phyloP scores from a whole-genome alignment of 1,140 invertebrate species.

The Dolichoris vasculosae region DNA sequence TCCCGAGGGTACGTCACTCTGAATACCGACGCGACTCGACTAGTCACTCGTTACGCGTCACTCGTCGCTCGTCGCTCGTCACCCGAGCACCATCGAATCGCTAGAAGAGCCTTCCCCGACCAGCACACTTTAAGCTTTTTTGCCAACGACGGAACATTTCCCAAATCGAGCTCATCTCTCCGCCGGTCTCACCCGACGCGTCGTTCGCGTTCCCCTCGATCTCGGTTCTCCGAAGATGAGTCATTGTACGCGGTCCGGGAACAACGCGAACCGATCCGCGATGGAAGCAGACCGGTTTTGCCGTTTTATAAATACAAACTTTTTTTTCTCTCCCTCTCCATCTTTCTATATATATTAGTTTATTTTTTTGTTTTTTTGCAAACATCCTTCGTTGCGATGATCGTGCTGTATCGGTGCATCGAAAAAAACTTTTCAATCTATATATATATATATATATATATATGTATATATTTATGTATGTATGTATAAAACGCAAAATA shows the following conservation, averaged over 20 bases:
- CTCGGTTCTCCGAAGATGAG: neutral
- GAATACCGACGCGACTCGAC: neutral
- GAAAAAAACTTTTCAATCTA: neutral
- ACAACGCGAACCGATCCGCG: neutral
- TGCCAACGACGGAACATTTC: neutral
- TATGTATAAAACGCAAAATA: no score
- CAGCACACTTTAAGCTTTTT: no score
- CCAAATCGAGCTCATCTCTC: neutral
- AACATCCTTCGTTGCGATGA: neutral
- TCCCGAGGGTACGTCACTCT: neutral
- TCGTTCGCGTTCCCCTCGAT: neutral
- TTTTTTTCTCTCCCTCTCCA: neutral
- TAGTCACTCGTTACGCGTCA: slow-evolving; percentile 8
- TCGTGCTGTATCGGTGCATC: neutral
- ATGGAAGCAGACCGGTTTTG: slow-evolving; percentile 11
- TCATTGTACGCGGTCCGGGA: neutral
- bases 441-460: no score
- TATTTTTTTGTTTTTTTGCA: no score
- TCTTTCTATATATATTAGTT: neutral
- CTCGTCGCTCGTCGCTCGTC: neutral
- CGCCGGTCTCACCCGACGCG: neutral
- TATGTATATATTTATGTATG: no score
- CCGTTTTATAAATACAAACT: slow-evolving; percentile 33
- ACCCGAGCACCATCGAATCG: no score
- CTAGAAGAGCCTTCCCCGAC: no score